These are phyloP conservation scores for Siphamia tubifer DNA, from an alignment of 2,113 vertebrate species.

Conservation along the genomic window DNA sequence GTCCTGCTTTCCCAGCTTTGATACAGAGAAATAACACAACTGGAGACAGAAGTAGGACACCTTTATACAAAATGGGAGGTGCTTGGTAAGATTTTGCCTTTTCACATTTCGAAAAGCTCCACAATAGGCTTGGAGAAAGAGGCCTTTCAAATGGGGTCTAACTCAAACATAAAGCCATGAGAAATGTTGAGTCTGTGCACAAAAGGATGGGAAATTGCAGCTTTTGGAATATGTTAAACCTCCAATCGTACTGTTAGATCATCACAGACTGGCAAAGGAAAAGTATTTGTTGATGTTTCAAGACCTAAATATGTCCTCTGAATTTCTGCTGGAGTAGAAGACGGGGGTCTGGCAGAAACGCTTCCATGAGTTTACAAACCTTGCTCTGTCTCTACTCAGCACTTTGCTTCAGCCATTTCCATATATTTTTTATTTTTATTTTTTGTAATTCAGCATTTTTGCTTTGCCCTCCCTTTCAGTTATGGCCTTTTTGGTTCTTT, in stretches of 20 bases:
- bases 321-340: background rate
- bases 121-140: background rate
- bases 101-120: conserved; percentile 9
- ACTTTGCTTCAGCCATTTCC: conserved; percentile 10
- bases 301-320: background rate
- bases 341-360: conserved; percentile 13
- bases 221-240: background rate
- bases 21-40: conserved; percentile 12
- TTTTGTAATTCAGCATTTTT: background rate
- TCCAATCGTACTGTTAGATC: background rate
- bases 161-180: background rate
- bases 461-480: background rate
- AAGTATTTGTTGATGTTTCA: background rate
- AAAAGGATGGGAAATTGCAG: background rate
- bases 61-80: conserved; percentile 7
- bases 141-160: conserved; percentile 5
- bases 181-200: background rate
- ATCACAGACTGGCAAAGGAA: background rate
- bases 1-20: conserved; percentile 21
- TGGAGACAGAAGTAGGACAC: conserved; percentile 24
- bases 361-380: conserved; percentile 24
- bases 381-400: background rate
- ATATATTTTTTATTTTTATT: conserved; percentile 1
- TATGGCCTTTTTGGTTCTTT: conserved; percentile 59
- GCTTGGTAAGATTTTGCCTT: conserved; percentile 27